phyloP scores from a whole-genome alignment of 2,888 invertebrate species.

The Drosophila anomelani region DNA sequence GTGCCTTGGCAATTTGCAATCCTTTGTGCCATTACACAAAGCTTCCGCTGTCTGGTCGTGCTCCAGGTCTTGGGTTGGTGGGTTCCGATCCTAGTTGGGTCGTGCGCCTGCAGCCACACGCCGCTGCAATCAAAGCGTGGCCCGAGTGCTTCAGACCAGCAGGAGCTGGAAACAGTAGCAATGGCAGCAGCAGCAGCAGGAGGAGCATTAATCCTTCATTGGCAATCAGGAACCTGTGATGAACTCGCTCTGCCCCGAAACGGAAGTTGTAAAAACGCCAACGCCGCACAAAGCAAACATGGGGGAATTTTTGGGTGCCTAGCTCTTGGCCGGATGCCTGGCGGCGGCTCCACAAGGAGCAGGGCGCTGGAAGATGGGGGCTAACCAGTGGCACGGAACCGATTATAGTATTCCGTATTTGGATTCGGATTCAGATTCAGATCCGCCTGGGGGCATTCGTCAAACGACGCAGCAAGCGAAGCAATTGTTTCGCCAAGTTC shows the following conservation, averaged over 20 bases:
- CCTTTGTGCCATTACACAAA: slow-evolving; percentile 83
- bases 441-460: slow-evolving; percentile 71
- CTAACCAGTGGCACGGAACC: slow-evolving; percentile 78
- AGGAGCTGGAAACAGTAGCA: slow-evolving; percentile 49
- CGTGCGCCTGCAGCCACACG: slow-evolving; percentile 65
- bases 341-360: slow-evolving; percentile 34
- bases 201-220: slow-evolving; percentile 74
- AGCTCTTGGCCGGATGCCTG: slow-evolving; percentile 37
- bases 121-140: slow-evolving; percentile 68
- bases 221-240: slow-evolving; percentile 78
- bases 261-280: slow-evolving; percentile 80
- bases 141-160: slow-evolving; percentile 46
- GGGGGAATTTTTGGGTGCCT: slow-evolving; percentile 58
- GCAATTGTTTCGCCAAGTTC: slow-evolving; percentile 75
- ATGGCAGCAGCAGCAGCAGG: background rate
- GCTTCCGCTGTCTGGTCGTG: slow-evolving; percentile 70
- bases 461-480: slow-evolving; percentile 66
- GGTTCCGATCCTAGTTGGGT: slow-evolving; percentile 36
- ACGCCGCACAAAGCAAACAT: slow-evolving; percentile 76
- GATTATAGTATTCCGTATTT: slow-evolving; percentile 80
- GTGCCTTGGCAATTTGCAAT: slow-evolving; percentile 80
- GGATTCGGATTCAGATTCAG: slow-evolving; percentile 57
- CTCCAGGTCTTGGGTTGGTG: slow-evolving; percentile 9
- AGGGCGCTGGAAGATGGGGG: slow-evolving; percentile 9
- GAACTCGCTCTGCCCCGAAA: slow-evolving; percentile 55